Base-by-base conservation (phyloP, 2,888 invertebrate species). In the Lasioglossum pauxillum region DNA sequence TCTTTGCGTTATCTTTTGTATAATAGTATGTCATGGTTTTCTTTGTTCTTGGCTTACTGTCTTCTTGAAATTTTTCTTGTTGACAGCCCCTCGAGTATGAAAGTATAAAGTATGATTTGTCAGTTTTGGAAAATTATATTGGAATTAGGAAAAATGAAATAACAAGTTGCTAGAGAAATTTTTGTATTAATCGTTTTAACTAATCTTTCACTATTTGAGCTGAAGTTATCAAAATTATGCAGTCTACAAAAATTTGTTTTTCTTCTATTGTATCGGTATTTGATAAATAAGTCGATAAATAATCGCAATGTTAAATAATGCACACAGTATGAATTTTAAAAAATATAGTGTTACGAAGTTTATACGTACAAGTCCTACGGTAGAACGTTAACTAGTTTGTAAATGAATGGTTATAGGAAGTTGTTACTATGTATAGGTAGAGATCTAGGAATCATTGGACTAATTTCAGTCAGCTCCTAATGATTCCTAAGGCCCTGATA, bases 401-500 rank as follows among this genome's bases (percentile, higher is more conserved):
- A 57, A 19, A 57, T 2, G 44, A 19, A 57, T 2, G 44, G n/a
- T 57, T 31, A 16, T 44, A 16, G 69, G 14, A 38, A 60, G 74
- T 12, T 35, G 23, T 8, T 16, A 5, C 2, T 31, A 31, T 23
- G 16, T 46, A 5, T 46, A 31, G 16, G 38, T 41, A 49, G 27
- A 16, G 57, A 27, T 8, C 60, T 49, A 49, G 23, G 27, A 46
- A 31, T 38, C 31, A 19, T 78, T 44, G 46, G 46, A 67, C 87
- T 89, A 90, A 88, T 88, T 88, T 88, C 85, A 53, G 49, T 80
- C n/a, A 81, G 80, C 91, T 93, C 92, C 84, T 93, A 81, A 44
- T 3, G 5, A 14, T 53, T 90, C 86, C 92, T 94, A 90, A 74
- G 87, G 83, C 84, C 94, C 94, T 92, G 88, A 64, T 94, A 91